Conservation (phyloP, 2,888 invertebrate species). For the Fragum fragum region DNA sequence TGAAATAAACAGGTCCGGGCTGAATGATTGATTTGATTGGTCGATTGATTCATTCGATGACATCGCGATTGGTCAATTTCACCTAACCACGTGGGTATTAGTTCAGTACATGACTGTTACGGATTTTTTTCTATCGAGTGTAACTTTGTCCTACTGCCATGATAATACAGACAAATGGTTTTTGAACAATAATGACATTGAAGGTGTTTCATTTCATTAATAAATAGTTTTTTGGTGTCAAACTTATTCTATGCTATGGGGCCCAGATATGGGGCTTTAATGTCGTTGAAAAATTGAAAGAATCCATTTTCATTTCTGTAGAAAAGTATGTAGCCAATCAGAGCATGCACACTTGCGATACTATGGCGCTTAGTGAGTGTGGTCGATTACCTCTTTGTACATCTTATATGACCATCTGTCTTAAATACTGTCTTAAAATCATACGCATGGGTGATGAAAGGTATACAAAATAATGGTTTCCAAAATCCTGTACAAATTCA, state of each 20-base stretch:
- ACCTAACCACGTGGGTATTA: no score
- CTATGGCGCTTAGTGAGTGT: not conserved
- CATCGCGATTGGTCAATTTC: no score
- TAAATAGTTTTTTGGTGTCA: no score
- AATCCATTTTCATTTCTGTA: not conserved
- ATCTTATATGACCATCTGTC: not conserved
- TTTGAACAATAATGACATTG: no score
- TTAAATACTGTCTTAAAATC: conserved; percentile 1
- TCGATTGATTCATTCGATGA: no score
- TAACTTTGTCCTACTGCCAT: no score
- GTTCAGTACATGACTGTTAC: no score
- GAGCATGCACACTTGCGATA: not conserved
- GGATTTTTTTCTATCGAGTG: no score
- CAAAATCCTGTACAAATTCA: not conserved
- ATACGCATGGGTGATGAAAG: not conserved
- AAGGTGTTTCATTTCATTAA: no score
- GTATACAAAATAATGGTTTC: not conserved
- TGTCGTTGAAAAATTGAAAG: not conserved
- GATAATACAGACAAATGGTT: no score
- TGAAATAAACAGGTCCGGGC: no score
- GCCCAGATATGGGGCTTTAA: not conserved
- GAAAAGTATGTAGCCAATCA: not conserved
- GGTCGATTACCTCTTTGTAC: not conserved
- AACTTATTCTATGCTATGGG: not conserved
- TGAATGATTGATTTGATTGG: no score